phyloP scores from a whole-genome alignment of 2,888 invertebrate genomes.

The Xestia sexstrigata region DNA sequence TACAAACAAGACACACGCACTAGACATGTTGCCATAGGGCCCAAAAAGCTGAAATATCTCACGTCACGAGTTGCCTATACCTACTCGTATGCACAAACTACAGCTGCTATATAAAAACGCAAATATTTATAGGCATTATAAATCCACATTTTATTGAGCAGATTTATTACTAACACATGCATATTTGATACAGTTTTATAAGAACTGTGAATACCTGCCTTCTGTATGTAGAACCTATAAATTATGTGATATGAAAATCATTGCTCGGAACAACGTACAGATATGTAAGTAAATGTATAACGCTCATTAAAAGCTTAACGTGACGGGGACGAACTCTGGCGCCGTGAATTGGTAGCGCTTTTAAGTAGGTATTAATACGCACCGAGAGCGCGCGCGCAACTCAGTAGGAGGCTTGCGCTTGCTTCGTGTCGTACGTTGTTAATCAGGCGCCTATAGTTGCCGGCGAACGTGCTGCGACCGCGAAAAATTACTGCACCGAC shows the following conservation, averaged over 20 bases:
- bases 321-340: conserved; percentile 38
- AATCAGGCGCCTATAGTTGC: conserved; percentile 81
- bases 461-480: conserved; percentile 73
- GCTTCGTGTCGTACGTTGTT: conserved; percentile 79
- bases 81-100: neutral
- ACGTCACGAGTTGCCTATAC: neutral
- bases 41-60: neutral
- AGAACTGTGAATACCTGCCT: conserved; percentile 22
- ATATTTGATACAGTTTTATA: conserved; percentile 47
- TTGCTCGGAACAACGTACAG: conserved; percentile 50
- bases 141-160: conserved; percentile 16
- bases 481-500: conserved; percentile 69
- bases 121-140: conserved; percentile 12
- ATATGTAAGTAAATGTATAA: conserved; percentile 13
- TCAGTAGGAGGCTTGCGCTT: conserved; percentile 85
- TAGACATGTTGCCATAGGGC: neutral
- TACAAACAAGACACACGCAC: neutral
- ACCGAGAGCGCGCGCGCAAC: conserved; percentile 77
- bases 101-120: neutral
- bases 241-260: conserved; percentile 45
- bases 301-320: conserved; percentile 53
- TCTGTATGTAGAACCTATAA: conserved; percentile 16
- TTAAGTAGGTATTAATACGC: conserved; percentile 63
- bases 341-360: conserved; percentile 56
- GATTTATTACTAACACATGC: conserved; percentile 43